Evolutionary conservation across 2,888 invertebrate species (phyloP), one percentile per base, ranked within the genome.

Genomic region (Nemapogon koenigi): DNA sequence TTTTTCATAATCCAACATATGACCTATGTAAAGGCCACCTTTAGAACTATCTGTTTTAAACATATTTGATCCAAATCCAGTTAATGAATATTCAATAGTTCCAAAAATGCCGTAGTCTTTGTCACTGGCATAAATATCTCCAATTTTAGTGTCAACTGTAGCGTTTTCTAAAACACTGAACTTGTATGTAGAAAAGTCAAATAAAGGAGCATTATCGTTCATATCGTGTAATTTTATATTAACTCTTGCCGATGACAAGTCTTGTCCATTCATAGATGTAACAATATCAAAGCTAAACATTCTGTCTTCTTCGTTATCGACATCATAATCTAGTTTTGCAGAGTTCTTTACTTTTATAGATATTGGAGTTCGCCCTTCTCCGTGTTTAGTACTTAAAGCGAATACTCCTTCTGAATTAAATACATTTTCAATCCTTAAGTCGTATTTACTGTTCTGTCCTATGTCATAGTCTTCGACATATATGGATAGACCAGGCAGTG

Each of bases 181-280:
- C 39, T 84, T 82, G 51, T 89, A 90, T 11, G 81, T 81, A 0
- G 79, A 57, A 41, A 83, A 70, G 6, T 82, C 73, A 51, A 91
- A 91, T 25, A 83, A 61, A 0, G 92, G 92, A 0, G 85, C 67
- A 50, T 92, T 92, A 49, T 93, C 93, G 52, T 93, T 93, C 35
- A 87, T 86, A 59, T 93, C 93, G 18, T 84, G 52, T 1, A 92
- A 61, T 45, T 85, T 83, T 2, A 87, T 81, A 37, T 84, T 83
- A 0, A 89, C 81, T 46, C 81, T 72, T 1, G 86, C 75, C 27
- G 75, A 75, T 4, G 88, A 81, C 35, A 83, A 68, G 59, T 87
- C 82, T 50, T 63, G 51, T 1, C 68, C 81, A 30, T 76, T 62
- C 0, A 84, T 79, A 1, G 78, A 73, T 0, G 87, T 85, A 1